A percentile compares a stretch with the other conserved stretches of the same genome.
Conservation (phyloP, 2,797 vertebrate species). For the Poecilia gillii region DNA sequence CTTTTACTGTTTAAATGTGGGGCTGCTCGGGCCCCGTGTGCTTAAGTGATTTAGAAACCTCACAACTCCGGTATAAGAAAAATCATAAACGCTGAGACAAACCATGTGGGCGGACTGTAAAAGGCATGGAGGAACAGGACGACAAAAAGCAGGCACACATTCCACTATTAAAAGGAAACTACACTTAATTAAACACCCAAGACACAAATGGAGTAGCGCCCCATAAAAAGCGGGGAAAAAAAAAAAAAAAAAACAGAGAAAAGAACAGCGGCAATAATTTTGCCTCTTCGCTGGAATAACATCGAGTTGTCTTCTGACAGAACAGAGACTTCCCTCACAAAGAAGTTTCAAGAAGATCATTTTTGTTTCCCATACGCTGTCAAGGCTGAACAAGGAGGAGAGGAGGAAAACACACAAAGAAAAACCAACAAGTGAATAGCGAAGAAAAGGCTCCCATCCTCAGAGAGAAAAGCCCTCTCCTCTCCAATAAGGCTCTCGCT, state of each 20-base stretch:
- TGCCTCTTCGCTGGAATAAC: conserved; percentile 58
- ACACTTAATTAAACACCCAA: conserved; percentile 98
- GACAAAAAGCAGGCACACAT: conserved; percentile 98
- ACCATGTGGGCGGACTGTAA: conserved; percentile 97
- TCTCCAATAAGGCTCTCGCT: conserved; percentile 45
- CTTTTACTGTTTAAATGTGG: conserved; percentile 98
- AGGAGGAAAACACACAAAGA: conserved; percentile 27
- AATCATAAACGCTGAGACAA: conserved; percentile 98
- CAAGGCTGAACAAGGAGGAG: conserved; percentile 60
- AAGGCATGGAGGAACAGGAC: conserved; percentile 82
- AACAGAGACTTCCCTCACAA: conserved; percentile 69
- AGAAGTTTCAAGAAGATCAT: conserved; percentile 59
- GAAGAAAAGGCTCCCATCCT: conserved; percentile 50
- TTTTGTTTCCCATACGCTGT: conserved; percentile 44
- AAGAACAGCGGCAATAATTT: conserved; percentile 63
- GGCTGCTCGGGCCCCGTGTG: conserved; percentile 85
- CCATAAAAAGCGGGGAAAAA: conserved; percentile 60
- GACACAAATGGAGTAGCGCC: conserved; percentile 92
- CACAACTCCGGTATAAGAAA: conserved; percentile 87
- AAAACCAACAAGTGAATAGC: conserved; percentile 56
- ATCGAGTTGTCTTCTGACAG: conserved; percentile 70
- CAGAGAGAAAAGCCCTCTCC: conserved; percentile 25
- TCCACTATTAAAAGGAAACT: conserved; percentile 94
- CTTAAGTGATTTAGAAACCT: conserved; percentile 95
- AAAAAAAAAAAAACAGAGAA: not conserved